phyloP scores from a whole-genome alignment of 2,797 vertebrate genomes.

The Chelon labrosus region DNA sequence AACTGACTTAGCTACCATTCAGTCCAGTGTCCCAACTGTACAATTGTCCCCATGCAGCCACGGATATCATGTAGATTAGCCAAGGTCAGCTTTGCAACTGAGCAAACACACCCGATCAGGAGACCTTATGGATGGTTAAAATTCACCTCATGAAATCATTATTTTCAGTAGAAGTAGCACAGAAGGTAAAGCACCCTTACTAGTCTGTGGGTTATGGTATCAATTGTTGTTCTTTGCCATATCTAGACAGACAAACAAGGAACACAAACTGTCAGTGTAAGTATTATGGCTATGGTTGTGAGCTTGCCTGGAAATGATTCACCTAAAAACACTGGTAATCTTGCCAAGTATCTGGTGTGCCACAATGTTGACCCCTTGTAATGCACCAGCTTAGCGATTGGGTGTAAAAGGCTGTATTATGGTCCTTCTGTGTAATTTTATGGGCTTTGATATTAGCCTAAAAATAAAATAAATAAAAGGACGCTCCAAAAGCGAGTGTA shows the following conservation, averaged over 20 bases:
- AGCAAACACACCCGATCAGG: neutral
- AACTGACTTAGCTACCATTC: constrained; percentile 1
- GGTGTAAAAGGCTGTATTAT: neutral
- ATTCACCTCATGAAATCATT: neutral
- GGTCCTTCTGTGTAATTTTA: neutral
- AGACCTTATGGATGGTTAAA: neutral
- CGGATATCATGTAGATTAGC: neutral
- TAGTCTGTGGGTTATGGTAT: neutral
- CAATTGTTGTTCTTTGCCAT: neutral
- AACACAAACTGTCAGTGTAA: no score
- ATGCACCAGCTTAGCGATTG: neutral
- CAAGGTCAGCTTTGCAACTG: neutral
- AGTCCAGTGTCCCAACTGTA: neutral
- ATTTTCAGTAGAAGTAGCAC: neutral
- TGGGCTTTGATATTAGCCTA: neutral
- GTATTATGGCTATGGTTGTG: no score
- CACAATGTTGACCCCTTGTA: no score
- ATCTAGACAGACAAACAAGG: neutral
- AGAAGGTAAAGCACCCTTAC: neutral
- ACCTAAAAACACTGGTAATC: constrained; percentile 8
- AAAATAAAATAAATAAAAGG: neutral
- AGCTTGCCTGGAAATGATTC: neutral
- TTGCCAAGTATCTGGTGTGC: constrained; percentile 1
- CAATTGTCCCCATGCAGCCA: neutral
- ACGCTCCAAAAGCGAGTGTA: no score